Base-by-base conservation (phyloP, 2,113 vertebrate species). In the Gobius niger region DNA sequence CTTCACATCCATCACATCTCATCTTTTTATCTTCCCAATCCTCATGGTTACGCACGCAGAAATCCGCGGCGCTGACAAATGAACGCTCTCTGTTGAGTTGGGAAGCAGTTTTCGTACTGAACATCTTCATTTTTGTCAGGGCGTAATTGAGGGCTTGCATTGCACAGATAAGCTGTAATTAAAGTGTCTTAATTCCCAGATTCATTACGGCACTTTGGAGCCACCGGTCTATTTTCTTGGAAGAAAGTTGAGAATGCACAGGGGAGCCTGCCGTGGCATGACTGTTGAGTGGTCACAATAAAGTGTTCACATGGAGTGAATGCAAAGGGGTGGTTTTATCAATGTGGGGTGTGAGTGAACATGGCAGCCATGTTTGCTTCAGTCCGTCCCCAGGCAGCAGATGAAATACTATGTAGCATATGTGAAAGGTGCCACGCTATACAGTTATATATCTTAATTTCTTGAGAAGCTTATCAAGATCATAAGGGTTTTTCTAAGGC, bases 101-200 rank as follows among this genome's bases (percentile, higher is more conserved):
- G 63, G 64, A 70, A 78, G 63, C 63, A 5, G 16, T 70, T 85
- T 87, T 73, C 63, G 68, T 59, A 63, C 65, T 67, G 77, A 90
- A 87, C 75, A 80, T 85, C 73, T 85, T 81, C 44, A 86, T 88
- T 89, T 89, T 73, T 72, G 52, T 64, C 57, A 5, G 70, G 34
- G 57, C 16, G 56, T 88, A 88, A 91, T 88, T 88, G 76, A 81
- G 67, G 76, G 76, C 72, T 86, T 84, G 64, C 74, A 77, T 73
- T 60, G 57, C 50, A 71, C 85, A 51, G 85, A 84, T 88, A 88
- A 86, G 73, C 86, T 85, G 77, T 84, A 86, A 92, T 91, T 91
- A 92, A 82, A 83, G 47, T n/a, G 47, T 75, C 88, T 75, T 78
- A 83, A 88, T 82, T 85, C 80, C 66, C 67, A 84, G 73, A 78